Conservation (phyloP, 2,888 invertebrate genomes). For the Muschampia plurimacula region DNA sequence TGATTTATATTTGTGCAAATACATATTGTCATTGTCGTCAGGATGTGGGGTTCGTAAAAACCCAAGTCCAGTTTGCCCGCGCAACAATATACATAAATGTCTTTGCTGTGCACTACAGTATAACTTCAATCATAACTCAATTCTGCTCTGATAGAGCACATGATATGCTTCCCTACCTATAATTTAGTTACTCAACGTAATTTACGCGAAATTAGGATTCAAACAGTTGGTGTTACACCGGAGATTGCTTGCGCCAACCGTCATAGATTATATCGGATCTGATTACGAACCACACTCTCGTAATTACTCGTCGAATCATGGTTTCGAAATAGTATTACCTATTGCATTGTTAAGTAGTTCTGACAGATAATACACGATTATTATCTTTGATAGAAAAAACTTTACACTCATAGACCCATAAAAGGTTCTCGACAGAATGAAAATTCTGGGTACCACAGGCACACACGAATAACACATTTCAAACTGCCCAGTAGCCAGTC, state of each 20-base stretch:
- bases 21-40: too few relatives aligned
- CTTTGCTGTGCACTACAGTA: background rate
- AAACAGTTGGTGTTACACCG: constrained; percentile 2
- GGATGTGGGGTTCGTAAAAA: too few relatives aligned
- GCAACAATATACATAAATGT: too few relatives aligned
- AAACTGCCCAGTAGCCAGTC: too few relatives aligned
- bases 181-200: constrained; percentile 4
- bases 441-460: too few relatives aligned
- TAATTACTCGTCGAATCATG: background rate
- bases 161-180: background rate
- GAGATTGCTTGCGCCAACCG: constrained; percentile 13
- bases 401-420: too few relatives aligned
- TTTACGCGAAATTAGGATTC: constrained; percentile 13
- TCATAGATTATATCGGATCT: constrained; percentile 14
- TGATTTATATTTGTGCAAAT: too few relatives aligned
- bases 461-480: too few relatives aligned
- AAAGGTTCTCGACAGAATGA: too few relatives aligned
- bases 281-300: constrained; percentile 8
- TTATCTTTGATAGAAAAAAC: too few relatives aligned
- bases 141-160: background rate
- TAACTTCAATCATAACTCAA: background rate
- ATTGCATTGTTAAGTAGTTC: background rate
- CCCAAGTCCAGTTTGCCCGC: too few relatives aligned
- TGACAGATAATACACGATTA: too few relatives aligned
- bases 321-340: background rate